Percentiles rank a stretch among this genome's conserved stretches.
Evolutionary conservation across 2,888 invertebrate species (phyloP).

Genomic region (Cantharis nigra): DNA sequence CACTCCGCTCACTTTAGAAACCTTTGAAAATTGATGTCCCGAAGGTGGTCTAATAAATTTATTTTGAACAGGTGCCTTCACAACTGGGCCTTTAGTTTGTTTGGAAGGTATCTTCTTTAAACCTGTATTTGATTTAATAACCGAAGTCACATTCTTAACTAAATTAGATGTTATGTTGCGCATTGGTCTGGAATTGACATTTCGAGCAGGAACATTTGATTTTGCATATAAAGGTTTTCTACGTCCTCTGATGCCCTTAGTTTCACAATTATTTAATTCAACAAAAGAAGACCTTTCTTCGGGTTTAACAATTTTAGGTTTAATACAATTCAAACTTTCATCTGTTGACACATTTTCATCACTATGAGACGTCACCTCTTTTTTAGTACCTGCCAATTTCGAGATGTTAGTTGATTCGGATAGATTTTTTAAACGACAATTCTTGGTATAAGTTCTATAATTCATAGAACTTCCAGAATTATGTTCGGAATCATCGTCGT

Average conservation of each 20-base stretch:
- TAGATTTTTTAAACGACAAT: slow-evolving; percentile 47
- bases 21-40: slow-evolving; percentile 8
- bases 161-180: slow-evolving; percentile 48
- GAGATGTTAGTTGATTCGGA: neutral
- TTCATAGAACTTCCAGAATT: slow-evolving; percentile 61
- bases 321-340: slow-evolving; percentile 45
- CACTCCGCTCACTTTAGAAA: neutral
- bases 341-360: slow-evolving; percentile 51
- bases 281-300: slow-evolving; percentile 50
- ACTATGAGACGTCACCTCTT: slow-evolving; percentile 41
- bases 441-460: slow-evolving; percentile 64
- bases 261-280: slow-evolving; percentile 34
- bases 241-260: slow-evolving; percentile 60
- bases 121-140: slow-evolving; percentile 34
- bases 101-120: slow-evolving; percentile 23
- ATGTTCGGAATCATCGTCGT: slow-evolving; percentile 72
- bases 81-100: slow-evolving; percentile 6
- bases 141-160: slow-evolving; percentile 48
- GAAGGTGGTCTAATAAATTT: slow-evolving; percentile 29
- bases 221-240: slow-evolving; percentile 69
- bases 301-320: slow-evolving; percentile 67
- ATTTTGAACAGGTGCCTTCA: slow-evolving; percentile 3
- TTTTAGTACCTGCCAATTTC: neutral
- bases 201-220: slow-evolving; percentile 34
- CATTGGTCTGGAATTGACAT: slow-evolving; percentile 40